Base-by-base conservation (phyloP, 1,140 invertebrate genomes). In the Bombus confusus region DNA sequence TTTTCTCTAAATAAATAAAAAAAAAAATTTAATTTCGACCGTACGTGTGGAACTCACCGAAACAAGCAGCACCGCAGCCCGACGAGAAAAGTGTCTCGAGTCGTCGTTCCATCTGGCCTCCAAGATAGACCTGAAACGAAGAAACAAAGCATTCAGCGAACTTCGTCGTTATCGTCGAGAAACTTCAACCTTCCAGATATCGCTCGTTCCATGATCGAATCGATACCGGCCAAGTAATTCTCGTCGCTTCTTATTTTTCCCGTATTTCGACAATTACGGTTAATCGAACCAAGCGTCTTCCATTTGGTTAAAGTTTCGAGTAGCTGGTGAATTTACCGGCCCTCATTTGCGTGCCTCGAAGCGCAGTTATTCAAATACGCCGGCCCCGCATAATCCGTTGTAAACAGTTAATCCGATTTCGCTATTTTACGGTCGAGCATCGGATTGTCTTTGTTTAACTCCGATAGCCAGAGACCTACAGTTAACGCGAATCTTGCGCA, bases 81-180 rank as follows among this genome's bases (percentile, higher is more conserved):
- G 94, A 73, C 95, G 93, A n/a, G 95, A 95, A 89, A 96, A 96
- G 86, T 95, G 94, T 66, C 95, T 93, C 8, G 95, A 95, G 86
- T 96, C 96, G 78, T 95, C 95, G 90, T 96, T 96, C 96, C 96
- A 96, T 91, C 95, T 95, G 39, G 95, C 94, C 87, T 96, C 96
- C n/a, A 94, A 92, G 66, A 96, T 94, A 86, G 96, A 95, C 89
- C 96, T 96, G 93, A 13, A 96, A 96, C 83, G 88, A 87, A 90
- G 64, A 83, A 64, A 0, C 4, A 5, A 52, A 18, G 1, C 8
- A 10, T 73, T 57, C 41, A 43, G 25, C 41, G 47, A 18, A 25
- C 8, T 22, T 25, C 0, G 10, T 68, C 22, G n/a, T 37, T 68
- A 34, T 37, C 68, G 31, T 37, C 13, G 5, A 34, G 6, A 18